Conservation (phyloP, 2,113 vertebrate genomes). For the Atrichornis clamosus region DNA sequence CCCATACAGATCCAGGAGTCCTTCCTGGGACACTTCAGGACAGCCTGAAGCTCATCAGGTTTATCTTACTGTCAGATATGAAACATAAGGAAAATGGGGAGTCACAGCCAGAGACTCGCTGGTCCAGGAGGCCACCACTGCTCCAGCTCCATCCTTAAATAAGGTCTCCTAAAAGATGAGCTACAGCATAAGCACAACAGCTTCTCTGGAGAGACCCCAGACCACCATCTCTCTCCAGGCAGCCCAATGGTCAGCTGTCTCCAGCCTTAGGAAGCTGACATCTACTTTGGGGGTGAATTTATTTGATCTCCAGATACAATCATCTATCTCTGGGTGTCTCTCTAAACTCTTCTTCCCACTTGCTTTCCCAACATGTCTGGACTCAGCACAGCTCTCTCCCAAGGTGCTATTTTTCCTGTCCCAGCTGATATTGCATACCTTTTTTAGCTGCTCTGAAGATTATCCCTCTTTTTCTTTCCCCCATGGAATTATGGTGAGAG, state of each 20-base stretch:
- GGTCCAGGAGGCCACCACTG: neutral
- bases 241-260: neutral
- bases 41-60: neutral
- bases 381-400: neutral
- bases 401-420: neutral
- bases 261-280: neutral
- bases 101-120: neutral
- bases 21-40: neutral
- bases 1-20: accelerated
- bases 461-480: neutral
- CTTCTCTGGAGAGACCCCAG: neutral
- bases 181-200: neutral
- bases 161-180: neutral
- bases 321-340: neutral
- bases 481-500: neutral
- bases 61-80: neutral
- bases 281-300: neutral
- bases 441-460: neutral
- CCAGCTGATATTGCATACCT: neutral
- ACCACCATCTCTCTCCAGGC: neutral
- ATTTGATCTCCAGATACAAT: neutral
- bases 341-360: neutral
- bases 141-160: neutral
- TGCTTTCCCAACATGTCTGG: neutral
- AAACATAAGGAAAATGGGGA: neutral